Percentiles rank a stretch among this genome's conserved stretches.
Conservation (phyloP, 2,888 invertebrate genomes). For the Hyppa rectilinea region DNA sequence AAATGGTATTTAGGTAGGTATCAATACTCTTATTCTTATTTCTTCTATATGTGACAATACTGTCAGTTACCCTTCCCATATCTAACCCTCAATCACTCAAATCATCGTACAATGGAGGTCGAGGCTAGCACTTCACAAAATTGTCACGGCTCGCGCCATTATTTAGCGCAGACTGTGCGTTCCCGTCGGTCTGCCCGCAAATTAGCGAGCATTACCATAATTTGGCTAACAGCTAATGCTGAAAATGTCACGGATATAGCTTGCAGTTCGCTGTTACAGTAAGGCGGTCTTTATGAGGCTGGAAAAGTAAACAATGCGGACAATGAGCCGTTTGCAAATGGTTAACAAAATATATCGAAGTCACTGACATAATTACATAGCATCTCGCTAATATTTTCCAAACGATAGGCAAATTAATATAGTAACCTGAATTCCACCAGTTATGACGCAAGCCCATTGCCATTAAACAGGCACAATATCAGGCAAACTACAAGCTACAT, state of each 20-base stretch:
- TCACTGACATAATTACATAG: no score
- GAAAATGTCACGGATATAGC: conserved; percentile 41
- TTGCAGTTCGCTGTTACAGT: conserved; percentile 7
- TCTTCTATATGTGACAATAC: no score
- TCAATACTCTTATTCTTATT: not conserved
- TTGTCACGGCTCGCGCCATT: conserved; percentile 48
- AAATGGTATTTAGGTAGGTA: not conserved
- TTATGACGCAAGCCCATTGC: no score
- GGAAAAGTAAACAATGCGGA: not conserved
- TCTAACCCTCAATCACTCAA: conserved; percentile 37
- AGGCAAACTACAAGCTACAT: no score
- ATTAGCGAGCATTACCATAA: conserved; percentile 67
- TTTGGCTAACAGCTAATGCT: conserved; percentile 63
- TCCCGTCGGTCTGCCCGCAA: conserved; percentile 53
- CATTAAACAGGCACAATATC: no score
- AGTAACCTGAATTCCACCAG: no score
- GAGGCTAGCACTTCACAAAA: conserved; percentile 51
- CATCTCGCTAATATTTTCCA: no score
- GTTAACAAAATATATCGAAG: not conserved
- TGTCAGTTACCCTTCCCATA: not conserved
- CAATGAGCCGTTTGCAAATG: not conserved
- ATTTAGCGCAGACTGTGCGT: conserved; percentile 17
- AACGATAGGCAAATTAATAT: no score
- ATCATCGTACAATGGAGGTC: conserved; percentile 36
- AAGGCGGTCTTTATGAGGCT: conserved; percentile 2